These are phyloP conservation scores for Hydrolagus affinis DNA, from an alignment of 2,113 vertebrate species.

Conservation along the genomic window DNA sequence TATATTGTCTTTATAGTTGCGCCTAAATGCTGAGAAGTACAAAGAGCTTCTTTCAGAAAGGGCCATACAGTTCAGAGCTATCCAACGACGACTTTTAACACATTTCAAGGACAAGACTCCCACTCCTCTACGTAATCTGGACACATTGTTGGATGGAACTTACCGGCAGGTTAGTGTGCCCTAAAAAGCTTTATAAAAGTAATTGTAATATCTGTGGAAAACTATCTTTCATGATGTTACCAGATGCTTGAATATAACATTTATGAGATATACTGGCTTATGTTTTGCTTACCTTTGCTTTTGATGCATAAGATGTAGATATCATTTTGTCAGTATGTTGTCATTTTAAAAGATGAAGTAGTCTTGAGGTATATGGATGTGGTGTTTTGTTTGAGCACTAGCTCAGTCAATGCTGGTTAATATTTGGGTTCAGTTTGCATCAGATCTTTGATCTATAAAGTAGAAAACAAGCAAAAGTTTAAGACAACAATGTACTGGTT, in stretches of 20 bases:
- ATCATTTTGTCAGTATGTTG: background rate
- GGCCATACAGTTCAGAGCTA: slow-evolving; percentile 87
- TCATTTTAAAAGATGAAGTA: background rate
- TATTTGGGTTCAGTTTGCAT: background rate
- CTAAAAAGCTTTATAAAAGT: background rate
- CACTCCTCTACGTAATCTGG: slow-evolving; percentile 86
- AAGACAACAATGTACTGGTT: background rate
- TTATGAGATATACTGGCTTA: background rate
- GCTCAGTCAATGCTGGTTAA: background rate
- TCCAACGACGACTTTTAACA: slow-evolving; percentile 80
- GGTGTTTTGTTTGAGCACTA: background rate
- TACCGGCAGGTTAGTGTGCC: slow-evolving; percentile 75
- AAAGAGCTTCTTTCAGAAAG: slow-evolving; percentile 82
- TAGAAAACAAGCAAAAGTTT: background rate
- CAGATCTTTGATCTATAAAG: background rate
- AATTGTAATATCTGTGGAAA: background rate
- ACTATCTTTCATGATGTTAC: background rate
- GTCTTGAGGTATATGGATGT: background rate
- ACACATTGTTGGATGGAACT: slow-evolving; percentile 85
- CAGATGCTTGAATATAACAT: background rate
- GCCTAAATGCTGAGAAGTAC: slow-evolving; percentile 73
- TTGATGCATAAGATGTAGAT: background rate
- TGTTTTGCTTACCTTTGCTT: background rate
- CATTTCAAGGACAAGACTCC: slow-evolving; percentile 96
- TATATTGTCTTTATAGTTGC: slow-evolving; percentile 59